phyloP scores from a whole-genome alignment of 2,797 vertebrate species.

The Tarsius wallacei region DNA sequence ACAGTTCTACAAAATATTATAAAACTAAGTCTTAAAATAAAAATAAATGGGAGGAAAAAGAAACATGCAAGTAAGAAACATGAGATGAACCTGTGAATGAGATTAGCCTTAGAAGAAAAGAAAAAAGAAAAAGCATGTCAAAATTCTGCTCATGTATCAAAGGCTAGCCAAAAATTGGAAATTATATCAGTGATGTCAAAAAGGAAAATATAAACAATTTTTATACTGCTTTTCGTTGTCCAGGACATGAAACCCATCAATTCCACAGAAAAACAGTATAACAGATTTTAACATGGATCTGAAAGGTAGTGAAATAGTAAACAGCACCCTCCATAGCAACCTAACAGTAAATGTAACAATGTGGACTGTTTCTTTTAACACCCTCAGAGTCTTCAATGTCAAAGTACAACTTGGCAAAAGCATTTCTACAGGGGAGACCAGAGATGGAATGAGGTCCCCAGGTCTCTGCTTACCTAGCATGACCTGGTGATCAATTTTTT shows the following conservation, averaged over 20 bases:
- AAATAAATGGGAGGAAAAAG: background rate
- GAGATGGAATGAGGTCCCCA: background rate
- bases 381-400: background rate
- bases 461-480: background rate
- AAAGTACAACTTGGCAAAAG: conserved; percentile 18
- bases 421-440: background rate
- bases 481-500: background rate
- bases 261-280: background rate
- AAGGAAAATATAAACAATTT: conserved; percentile 33
- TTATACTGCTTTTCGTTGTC: background rate
- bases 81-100: background rate
- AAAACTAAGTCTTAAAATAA: background rate
- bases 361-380: background rate
- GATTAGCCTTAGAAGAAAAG: background rate
- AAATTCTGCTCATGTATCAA: background rate
- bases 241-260: conserved; percentile 19
- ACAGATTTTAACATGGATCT: background rate
- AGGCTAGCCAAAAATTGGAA: background rate
- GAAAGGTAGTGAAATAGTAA: background rate
- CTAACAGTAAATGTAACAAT: background rate
- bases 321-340: background rate
- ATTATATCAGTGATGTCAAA: background rate
- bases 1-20: background rate
- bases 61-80: background rate
- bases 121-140: background rate